Conservation (phyloP, 2,888 invertebrate species). For the Dusona sp. region DNA sequence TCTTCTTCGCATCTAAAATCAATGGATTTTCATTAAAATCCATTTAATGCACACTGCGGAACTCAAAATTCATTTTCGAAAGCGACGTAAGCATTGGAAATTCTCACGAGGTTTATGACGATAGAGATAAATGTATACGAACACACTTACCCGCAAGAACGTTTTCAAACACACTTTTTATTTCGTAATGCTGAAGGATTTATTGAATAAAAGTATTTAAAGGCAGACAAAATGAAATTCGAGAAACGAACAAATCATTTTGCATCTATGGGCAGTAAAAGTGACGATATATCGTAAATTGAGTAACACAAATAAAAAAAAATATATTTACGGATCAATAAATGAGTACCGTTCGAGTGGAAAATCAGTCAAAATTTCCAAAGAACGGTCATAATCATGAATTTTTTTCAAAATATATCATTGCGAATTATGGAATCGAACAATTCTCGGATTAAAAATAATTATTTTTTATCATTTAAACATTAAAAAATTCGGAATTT, state of each 20-base stretch:
- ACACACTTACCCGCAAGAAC: slow-evolving; percentile 64
- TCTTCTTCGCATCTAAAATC: slow-evolving; percentile 37
- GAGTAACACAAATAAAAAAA: not conserved
- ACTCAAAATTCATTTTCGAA: slow-evolving; percentile 31
- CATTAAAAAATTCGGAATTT: not conserved
- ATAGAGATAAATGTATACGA: slow-evolving; percentile 50
- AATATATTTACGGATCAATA: not conserved
- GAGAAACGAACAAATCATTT: slow-evolving; percentile 11
- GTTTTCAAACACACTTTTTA: slow-evolving; percentile 49
- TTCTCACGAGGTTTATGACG: slow-evolving; percentile 20
- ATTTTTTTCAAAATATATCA: not conserved
- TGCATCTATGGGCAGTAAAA: not conserved
- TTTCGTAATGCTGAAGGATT: slow-evolving; percentile 25
- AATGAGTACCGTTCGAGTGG: slow-evolving; percentile 9
- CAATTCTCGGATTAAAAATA: not conserved
- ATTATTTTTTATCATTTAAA: not conserved
- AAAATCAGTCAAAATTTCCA: not conserved
- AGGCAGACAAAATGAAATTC: slow-evolving; percentile 2
- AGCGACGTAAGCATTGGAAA: not conserved
- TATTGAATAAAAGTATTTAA: not conserved
- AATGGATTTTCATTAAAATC: slow-evolving; percentile 35
- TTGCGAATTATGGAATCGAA: not conserved
- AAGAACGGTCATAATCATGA: not conserved
- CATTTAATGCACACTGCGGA: slow-evolving; percentile 33
- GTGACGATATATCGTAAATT: slow-evolving; percentile 11